phyloP scores from a whole-genome alignment of 1,140 invertebrate species.

The Heliconius hewitsoni region DNA sequence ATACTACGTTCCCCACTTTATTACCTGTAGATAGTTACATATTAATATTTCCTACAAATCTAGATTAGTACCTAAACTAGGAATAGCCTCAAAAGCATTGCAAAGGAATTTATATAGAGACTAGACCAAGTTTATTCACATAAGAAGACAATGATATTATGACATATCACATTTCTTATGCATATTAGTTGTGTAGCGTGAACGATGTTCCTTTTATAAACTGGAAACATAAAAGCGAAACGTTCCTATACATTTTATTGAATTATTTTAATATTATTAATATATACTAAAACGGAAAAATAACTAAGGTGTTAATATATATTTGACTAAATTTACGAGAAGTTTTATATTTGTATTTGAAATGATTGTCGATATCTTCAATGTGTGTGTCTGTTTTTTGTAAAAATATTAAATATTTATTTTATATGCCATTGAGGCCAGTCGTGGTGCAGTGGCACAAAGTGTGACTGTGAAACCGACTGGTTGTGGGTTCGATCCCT shows the following conservation, averaged over 20 bases:
- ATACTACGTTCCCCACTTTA: no score
- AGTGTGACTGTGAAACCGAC: no score
- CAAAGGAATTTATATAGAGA: background rate
- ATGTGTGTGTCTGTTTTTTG: no score
- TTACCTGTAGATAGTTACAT: no score
- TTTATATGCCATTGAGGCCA: no score
- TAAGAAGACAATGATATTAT: constrained; percentile 30
- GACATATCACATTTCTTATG: constrained; percentile 29
- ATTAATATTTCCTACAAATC: background rate
- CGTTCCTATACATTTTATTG: constrained; percentile 9
- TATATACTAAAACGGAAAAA: background rate
- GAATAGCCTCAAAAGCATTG: background rate
- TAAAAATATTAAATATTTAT: no score
- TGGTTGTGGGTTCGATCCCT: no score
- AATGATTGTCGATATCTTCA: no score
- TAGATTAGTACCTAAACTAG: background rate
- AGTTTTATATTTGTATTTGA: no score
- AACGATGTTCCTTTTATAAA: constrained; percentile 24
- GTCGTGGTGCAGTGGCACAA: no score
- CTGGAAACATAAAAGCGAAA: constrained; percentile 23
- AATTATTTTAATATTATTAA: constrained; percentile 12
- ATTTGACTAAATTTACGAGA: no score
- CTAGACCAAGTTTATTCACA: constrained; percentile 9
- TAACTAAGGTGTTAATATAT: background rate
- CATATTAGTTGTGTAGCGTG: constrained; percentile 32